Conservation (phyloP, 2,888 invertebrate genomes). For the Aphodius sticticus region DNA sequence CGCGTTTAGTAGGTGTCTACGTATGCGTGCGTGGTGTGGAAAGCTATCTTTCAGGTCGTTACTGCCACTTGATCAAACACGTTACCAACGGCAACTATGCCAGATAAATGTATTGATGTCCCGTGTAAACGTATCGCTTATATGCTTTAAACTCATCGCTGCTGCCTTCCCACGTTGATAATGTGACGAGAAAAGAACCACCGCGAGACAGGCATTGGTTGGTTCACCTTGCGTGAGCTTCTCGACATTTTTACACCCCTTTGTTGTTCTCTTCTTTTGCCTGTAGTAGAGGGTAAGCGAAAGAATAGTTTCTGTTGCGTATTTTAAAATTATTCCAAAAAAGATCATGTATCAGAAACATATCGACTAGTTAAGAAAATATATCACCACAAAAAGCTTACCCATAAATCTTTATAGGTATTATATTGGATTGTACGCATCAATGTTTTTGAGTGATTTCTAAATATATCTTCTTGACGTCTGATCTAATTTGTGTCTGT, state of each 20-base stretch:
- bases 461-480: not conserved
- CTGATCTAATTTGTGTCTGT: not conserved
- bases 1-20: not conserved
- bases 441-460: not conserved
- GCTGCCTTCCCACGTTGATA: constrained; percentile 36
- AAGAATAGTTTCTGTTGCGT: no score
- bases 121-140: constrained; percentile 38
- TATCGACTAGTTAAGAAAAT: no score
- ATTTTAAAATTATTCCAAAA: no score
- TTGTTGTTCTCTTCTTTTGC: not conserved
- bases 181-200: constrained; percentile 36
- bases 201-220: not conserved
- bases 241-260: not conserved
- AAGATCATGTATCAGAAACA: no score
- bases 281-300: not conserved
- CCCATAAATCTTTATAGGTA: no score
- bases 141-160: constrained; percentile 33
- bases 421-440: not conserved
- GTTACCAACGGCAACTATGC: constrained; percentile 45
- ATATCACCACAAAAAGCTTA: no score
- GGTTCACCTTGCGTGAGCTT: not conserved
- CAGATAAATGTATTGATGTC: constrained; percentile 46
- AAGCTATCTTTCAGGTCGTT: constrained; percentile 45
- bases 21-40: constrained; percentile 30
- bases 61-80: constrained; percentile 46